phyloP scores from a whole-genome alignment of 2,113 vertebrate genomes.

The Gasterosteus aculeatus region DNA sequence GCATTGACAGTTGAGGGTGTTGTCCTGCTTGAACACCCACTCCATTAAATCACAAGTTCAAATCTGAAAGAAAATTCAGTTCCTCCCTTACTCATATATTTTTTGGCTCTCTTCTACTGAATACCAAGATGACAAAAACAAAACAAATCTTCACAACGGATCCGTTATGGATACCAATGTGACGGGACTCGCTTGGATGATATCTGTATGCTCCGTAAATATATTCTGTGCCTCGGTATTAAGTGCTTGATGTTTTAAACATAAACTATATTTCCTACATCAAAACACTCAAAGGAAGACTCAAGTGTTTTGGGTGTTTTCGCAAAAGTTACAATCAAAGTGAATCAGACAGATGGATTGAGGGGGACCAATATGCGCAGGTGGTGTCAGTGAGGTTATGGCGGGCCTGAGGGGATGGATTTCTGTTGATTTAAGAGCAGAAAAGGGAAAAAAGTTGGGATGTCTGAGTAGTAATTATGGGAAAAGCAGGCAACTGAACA shows the following conservation, averaged over 20 bases:
- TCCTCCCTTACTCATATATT: background rate
- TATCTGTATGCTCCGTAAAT: conserved; percentile 6
- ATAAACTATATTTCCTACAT: conserved; percentile 1
- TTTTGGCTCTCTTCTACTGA: background rate
- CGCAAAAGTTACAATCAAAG: conserved; percentile 32
- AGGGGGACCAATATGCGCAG: conserved; percentile 24
- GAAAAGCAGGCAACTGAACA: conserved; percentile 63
- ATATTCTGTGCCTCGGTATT: background rate
- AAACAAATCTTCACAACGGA: conserved; percentile 15
- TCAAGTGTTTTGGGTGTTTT: background rate
- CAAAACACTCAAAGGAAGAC: background rate
- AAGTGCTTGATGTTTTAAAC: conserved; percentile 33
- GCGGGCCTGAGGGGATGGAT: conserved; percentile 51
- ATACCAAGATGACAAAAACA: conserved; percentile 19
- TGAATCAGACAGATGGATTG: conserved; percentile 39
- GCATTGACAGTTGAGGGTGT: conserved; percentile 19
- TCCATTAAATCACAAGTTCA: too few species aligned
- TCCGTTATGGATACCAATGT: background rate
- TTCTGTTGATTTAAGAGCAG: conserved; percentile 57
- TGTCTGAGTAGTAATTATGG: conserved; percentile 78
- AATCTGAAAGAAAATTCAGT: background rate
- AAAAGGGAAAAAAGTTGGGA: conserved; percentile 70
- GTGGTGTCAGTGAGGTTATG: conserved; percentile 43
- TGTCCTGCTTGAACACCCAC: background rate
- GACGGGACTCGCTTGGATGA: background rate